A percentile compares a stretch with the other conserved stretches of the same genome.
These are phyloP conservation scores for Strigamia transsilvanica DNA, from an alignment of 2,888 invertebrate genomes.

Conservation along the genomic window DNA sequence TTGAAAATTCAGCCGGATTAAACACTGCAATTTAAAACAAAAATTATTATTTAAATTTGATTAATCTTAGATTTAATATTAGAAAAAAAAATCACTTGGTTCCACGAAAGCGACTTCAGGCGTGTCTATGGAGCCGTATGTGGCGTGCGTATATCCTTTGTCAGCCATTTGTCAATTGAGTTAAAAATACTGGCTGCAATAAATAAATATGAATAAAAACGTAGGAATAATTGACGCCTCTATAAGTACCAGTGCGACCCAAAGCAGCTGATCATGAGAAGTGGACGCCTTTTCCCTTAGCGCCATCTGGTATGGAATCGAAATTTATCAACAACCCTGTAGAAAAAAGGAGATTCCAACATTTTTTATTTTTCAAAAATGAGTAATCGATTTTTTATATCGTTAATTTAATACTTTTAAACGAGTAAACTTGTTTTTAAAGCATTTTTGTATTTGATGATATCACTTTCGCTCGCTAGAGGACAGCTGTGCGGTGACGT, in stretches of 20 bases:
- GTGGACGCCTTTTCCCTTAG: neutral
- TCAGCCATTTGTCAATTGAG: neutral
- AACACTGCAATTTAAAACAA: neutral
- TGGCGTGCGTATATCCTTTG: neutral
- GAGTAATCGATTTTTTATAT: too few relatives aligned
- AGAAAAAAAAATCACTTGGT: neutral
- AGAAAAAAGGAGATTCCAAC: too few relatives aligned
- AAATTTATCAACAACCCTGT: too few relatives aligned
- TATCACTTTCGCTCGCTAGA: neutral
- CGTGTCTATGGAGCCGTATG: neutral
- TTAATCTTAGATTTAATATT: too few relatives aligned
- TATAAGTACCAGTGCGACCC: too few relatives aligned
- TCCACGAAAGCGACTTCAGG: neutral
- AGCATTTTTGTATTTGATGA: neutral
- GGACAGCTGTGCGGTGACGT: neutral
- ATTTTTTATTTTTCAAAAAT: too few relatives aligned
- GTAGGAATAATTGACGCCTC: too few relatives aligned
- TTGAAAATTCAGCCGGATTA: neutral
- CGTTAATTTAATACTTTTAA: too few relatives aligned
- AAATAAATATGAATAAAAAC: neutral
- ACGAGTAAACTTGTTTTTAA: neutral
- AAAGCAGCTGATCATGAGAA: neutral
- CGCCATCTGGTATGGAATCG: too few relatives aligned
- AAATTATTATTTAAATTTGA: neutral
- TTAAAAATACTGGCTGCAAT: neutral